These are phyloP conservation scores for Papilio polyxenes DNA, from an alignment of 1,140 invertebrate genomes.

Conservation along the genomic window DNA sequence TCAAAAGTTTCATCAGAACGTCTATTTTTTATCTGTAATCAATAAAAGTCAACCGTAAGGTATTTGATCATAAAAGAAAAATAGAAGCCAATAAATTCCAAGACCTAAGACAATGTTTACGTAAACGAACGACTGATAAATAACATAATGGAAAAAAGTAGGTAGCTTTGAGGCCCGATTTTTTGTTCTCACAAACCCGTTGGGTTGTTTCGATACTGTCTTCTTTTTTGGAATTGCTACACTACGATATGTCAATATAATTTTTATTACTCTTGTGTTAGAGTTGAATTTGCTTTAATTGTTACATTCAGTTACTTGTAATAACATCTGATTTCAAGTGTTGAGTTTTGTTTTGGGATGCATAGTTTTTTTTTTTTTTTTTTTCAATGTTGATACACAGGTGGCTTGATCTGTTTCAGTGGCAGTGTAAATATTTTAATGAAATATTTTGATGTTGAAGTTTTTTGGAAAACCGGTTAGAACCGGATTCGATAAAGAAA, in stretches of 20 bases:
- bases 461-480: background rate
- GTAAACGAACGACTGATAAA: slow-evolving; percentile 45
- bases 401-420: slow-evolving; percentile 2
- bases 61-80: slow-evolving; percentile 29
- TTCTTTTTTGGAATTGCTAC: slow-evolving; percentile 22
- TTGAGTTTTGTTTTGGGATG: slow-evolving; percentile 26
- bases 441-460: slow-evolving; percentile 4
- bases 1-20: background rate
- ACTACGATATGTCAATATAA: background rate
- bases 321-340: slow-evolving; percentile 26
- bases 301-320: background rate
- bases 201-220: slow-evolving; percentile 40
- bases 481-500: background rate
- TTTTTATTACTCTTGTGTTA: background rate
- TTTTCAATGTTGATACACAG: background rate
- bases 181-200: slow-evolving; percentile 47
- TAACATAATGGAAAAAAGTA: slow-evolving; percentile 39
- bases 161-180: slow-evolving; percentile 44
- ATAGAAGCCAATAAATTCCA: slow-evolving; percentile 36
- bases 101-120: slow-evolving; percentile 40
- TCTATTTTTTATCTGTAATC: slow-evolving; percentile 1
- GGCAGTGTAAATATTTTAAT: slow-evolving; percentile 11
- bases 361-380: slow-evolving; percentile 2
- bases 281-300: slow-evolving; percentile 33
- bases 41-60: background rate